These are phyloP conservation scores for Lagenorhynchus albirostris DNA, from an alignment of 2,113 vertebrate species.

Conservation along the genomic window DNA sequence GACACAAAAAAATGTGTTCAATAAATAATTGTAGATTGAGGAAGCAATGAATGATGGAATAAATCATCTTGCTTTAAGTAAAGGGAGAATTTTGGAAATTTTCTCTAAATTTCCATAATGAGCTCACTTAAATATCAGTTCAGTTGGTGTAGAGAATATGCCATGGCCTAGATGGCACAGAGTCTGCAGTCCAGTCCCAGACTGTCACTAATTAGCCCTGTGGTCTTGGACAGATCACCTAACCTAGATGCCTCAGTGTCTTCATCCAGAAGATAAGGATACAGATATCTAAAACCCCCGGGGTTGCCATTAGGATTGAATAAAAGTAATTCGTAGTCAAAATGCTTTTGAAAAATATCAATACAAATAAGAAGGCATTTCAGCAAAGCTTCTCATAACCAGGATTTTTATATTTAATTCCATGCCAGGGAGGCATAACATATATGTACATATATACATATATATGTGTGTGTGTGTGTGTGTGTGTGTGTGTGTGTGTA, in stretches of 20 bases:
- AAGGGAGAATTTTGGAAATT: background rate
- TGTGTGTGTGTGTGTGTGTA: too few relatives aligned
- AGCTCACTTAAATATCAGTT: background rate
- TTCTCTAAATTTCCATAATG: conserved; percentile 14
- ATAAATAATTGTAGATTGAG: background rate
- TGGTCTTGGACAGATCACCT: background rate
- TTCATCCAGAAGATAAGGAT: background rate
- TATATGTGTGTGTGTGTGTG: too few relatives aligned
- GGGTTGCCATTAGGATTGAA: background rate
- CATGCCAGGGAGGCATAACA: background rate
- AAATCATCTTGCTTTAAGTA: conserved; percentile 2
- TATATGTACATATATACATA: background rate
- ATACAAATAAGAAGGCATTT: background rate
- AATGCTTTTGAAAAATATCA: conserved; percentile 20
- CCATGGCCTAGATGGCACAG: background rate
- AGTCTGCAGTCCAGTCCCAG: background rate
- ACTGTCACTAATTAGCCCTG: background rate
- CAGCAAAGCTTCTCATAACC: background rate
- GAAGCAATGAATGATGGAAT: background rate
- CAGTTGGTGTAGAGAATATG: background rate
- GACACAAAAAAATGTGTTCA: background rate
- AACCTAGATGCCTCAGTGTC: background rate
- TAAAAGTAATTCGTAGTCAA: background rate
- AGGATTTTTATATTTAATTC: background rate
- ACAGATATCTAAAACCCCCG: background rate